A percentile compares a stretch with the other conserved stretches of the same genome.
These are phyloP conservation scores for Petrocephalus zakoni DNA, from an alignment of 2,113 vertebrate species.

Conservation along the genomic window DNA sequence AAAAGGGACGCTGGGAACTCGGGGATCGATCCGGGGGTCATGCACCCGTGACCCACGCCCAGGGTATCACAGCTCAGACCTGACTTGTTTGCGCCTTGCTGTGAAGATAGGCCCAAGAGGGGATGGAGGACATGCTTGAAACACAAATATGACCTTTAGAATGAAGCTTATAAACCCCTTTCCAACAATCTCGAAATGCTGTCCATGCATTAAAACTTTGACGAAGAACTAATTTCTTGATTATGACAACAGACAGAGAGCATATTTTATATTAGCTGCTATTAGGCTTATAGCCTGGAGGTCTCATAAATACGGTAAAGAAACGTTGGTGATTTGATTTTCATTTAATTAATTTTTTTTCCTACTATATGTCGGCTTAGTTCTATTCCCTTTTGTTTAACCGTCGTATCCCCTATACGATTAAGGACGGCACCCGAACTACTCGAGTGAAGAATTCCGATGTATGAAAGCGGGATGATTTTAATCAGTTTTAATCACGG, in stretches of 20 bases:
- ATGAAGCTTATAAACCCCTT: not conserved
- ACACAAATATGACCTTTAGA: slow-evolving; percentile 33
- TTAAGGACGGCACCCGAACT: slow-evolving; percentile 15
- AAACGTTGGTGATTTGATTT: not conserved
- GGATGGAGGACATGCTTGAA: slow-evolving; percentile 26
- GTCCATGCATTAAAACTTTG: not conserved
- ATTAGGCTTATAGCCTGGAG: not conserved
- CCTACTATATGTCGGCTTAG: not conserved
- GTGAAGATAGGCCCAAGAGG: slow-evolving; percentile 40
- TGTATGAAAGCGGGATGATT: not conserved
- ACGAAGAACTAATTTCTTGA: not conserved
- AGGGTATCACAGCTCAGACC: slow-evolving; percentile 42
- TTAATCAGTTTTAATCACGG: not conserved
- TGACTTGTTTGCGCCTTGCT: slow-evolving; percentile 45
- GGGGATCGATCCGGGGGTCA: slow-evolving; percentile 56
- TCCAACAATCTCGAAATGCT: not conserved
- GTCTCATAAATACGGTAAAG: not conserved
- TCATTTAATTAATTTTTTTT: not conserved
- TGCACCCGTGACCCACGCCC: slow-evolving; percentile 45
- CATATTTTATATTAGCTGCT: not conserved
- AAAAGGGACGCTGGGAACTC: slow-evolving; percentile 56
- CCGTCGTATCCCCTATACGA: not conserved
- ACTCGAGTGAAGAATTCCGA: not conserved
- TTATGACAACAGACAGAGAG: slow-evolving; percentile 37
- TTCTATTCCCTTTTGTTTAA: not conserved